These are phyloP conservation scores for Acleris sparsana DNA, from an alignment of 2,888 invertebrate genomes.

Conservation along the genomic window DNA sequence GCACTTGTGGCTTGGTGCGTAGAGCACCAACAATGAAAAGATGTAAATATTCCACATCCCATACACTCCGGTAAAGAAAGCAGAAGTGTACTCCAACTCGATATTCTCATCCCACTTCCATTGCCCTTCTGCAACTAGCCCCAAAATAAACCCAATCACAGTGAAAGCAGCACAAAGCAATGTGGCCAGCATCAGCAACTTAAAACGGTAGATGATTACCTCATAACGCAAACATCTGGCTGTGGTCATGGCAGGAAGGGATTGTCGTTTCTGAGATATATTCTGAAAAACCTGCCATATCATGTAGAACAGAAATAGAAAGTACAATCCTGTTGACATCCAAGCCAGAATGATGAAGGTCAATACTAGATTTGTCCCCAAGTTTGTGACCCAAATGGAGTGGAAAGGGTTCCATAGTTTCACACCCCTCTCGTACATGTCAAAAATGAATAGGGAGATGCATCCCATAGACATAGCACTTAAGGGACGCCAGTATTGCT, in stretches of 20 bases:
- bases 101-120: conserved; percentile 97
- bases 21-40: conserved; percentile 95
- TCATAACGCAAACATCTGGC: conserved; percentile 96
- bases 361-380: conserved; percentile 95
- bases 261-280: conserved; percentile 93
- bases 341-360: conserved; percentile 96
- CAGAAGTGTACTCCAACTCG: conserved; percentile 96
- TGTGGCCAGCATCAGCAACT: conserved; percentile 98
- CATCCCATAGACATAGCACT: conserved; percentile 96
- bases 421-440: conserved; percentile 97
- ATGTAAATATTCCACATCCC: conserved; percentile 99
- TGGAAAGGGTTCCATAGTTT: conserved; percentile 98
- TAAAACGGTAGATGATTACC: conserved; percentile 98
- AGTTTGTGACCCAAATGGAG: conserved; percentile 97
- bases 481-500: conserved; percentile 97
- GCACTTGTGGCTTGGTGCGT: conserved; percentile 97
- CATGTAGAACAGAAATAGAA: conserved; percentile 96
- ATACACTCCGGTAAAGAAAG: conserved; percentile 98
- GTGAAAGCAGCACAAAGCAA: conserved; percentile 97
- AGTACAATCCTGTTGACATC: conserved; percentile 95
- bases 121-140: conserved; percentile 95
- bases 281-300: conserved; percentile 95
- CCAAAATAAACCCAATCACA: conserved; percentile 96
- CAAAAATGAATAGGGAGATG: conserved; percentile 95
- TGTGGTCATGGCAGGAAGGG: conserved; percentile 96